Base-by-base conservation (phyloP, 2,888 invertebrate genomes). In the Penaeus monodon region DNA sequence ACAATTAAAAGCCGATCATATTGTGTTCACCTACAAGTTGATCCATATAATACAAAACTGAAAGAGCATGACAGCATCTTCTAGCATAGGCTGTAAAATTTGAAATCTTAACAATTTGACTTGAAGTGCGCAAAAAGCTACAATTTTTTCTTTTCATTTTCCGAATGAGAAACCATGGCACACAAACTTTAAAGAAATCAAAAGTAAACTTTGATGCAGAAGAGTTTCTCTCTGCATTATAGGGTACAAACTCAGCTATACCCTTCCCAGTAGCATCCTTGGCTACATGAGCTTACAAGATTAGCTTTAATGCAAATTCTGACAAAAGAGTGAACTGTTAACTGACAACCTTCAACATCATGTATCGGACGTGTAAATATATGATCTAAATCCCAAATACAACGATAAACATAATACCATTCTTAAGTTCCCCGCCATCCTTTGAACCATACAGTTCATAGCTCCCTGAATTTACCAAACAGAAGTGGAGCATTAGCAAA, bases 41-140 rank as follows among this genome's bases (percentile, higher is more conserved):
- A 57, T 82, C 57, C 57, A 44, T 24, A 70, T n/a, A 70, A 73
- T 63, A 84, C 63, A 38, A 78, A n/a, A 70, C 68, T 77, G 33
- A 70, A 64, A 70, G 84, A 78, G 84, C 70, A 84, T 79, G 44
- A 70, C 70, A 78, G 84, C 70, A 78, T 79, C 68, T 70, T 77
- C 29, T 77, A 70, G 57, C 79, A 70, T 57, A 68, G 84, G 38
- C 24, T 57, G 57, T 79, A 57, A 57, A 49, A 78, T 20, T 70
- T 29, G 20, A 63, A 79, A 74, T 63, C 38, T 63, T 64, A 57
- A 66, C 27, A 63, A 27, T 84, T 49, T 33, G n/a, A 49, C 29
- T 68, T 44, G 57, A 66, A 79, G 78, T 78, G 27, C 63, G 78
- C 84, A 78, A 77, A 66, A 78, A 68, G 78, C 63, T 29, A 57